Base-by-base conservation (phyloP, 37 sponge, comb jelly and placozoan genomes). In the Dysidea cf. avara region DNA sequence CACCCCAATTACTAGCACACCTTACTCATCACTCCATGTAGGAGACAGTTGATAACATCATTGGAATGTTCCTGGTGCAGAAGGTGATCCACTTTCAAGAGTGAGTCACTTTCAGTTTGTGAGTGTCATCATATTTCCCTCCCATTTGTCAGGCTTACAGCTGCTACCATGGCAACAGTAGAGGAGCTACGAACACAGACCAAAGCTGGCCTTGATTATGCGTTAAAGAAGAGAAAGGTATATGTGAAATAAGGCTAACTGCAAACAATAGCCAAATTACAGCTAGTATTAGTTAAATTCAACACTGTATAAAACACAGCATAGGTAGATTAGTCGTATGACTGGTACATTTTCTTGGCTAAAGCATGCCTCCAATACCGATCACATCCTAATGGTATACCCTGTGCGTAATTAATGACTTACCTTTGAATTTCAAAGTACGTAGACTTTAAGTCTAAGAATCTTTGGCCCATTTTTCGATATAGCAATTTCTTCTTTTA, bases 1-100 rank as follows among this genome's bases (percentile, higher is more conserved):
- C n/a, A n/a, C n/a, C n/a, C n/a, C n/a, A n/a, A n/a, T n/a, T n/a
- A n/a, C n/a, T n/a, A n/a, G n/a, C n/a, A n/a, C n/a, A n/a, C n/a
- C n/a, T n/a, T n/a, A n/a, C n/a, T n/a, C n/a, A n/a, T n/a, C n/a
- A n/a, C n/a, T n/a, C n/a, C 18, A 13, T 74, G 21, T 47, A 89
- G 89, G 84, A 73, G 3, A 89, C 89, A 0, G 62, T 89, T n/a
- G 80, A 89, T 79, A 75, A 69, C 0, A 55, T 89, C 29, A 79
- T 89, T 36, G 75, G 52, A 40, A 69, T 80, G 22, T 83, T 89
- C 49, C 67, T 63, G 24, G 64, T 79, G 17, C 79, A 66, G n/a
- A 75, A 89, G 26, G 55, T 47, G 61, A 72, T 89, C 7, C 84
- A 79, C 35, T 60, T 89, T 29, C 79, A 74, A 48, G 89, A 89